Percentiles rank a stretch among this genome's conserved stretches.
phyloP scores from a whole-genome alignment of 2,797 vertebrate genomes.

The Scolopax bukidnonensis region DNA sequence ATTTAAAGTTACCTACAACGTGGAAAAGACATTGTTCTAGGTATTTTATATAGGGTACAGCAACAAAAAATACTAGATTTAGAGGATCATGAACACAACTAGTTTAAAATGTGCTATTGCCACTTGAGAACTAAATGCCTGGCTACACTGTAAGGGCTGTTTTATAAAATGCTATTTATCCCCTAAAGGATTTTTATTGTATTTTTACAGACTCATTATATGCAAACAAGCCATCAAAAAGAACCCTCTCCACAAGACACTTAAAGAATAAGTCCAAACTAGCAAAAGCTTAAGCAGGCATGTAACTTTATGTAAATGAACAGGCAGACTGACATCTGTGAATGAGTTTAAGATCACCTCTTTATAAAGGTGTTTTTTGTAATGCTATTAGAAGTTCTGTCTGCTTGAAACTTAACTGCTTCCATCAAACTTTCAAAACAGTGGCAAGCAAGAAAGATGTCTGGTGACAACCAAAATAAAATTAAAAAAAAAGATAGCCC shows the following conservation, averaged over 20 bases:
- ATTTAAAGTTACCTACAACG: not conserved
- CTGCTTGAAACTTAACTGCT: not conserved
- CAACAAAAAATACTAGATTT: not conserved
- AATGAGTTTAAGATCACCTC: not conserved
- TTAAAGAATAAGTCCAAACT: not conserved
- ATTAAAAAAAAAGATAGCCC: not conserved
- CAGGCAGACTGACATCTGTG: not conserved
- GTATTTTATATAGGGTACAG: not conserved
- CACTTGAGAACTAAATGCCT: not conserved
- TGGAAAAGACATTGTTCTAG: not conserved
- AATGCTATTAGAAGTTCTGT: not conserved
- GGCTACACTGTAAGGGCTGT: not conserved
- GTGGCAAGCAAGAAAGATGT: not conserved
- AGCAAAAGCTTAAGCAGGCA: not conserved
- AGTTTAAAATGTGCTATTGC: not conserved
- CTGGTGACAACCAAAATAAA: not conserved
- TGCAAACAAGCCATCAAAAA: constrained; percentile 4
- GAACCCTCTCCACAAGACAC: not conserved
- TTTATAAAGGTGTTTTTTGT: not conserved
- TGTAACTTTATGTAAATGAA: not conserved
- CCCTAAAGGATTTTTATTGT: not conserved
- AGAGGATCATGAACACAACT: not conserved
- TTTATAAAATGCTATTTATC: not conserved
- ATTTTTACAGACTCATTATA: not conserved
- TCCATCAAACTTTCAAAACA: not conserved